A percentile compares a stretch with the other conserved stretches of the same genome.
phyloP scores from a whole-genome alignment of 2,888 invertebrate genomes.

The Melipona beecheii region DNA sequence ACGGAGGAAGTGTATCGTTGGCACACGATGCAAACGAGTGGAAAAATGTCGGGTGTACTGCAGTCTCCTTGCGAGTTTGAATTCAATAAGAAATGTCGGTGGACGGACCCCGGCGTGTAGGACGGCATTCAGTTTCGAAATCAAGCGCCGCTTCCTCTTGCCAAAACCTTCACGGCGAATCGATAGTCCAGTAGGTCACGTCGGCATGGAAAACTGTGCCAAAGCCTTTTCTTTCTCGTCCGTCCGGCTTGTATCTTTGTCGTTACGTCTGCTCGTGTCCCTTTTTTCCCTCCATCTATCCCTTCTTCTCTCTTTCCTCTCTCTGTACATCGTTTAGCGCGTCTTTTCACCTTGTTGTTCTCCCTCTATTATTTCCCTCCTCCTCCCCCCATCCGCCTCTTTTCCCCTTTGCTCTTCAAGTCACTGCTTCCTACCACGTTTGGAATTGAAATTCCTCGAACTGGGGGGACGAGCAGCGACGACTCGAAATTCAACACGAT shows the following conservation, averaged over 20 bases:
- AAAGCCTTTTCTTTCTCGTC: constrained; percentile 71
- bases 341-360: constrained; percentile 26
- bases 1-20: constrained; percentile 14
- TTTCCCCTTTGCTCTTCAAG: neutral
- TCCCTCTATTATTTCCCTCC: neutral
- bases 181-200: constrained; percentile 81
- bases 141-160: constrained; percentile 71
- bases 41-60: constrained; percentile 41
- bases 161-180: constrained; percentile 75
- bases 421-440: neutral
- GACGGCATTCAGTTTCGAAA: constrained; percentile 66
- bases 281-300: neutral
- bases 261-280: constrained; percentile 39
- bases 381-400: neutral
- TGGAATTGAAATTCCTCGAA: constrained; percentile 4
- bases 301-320: neutral
- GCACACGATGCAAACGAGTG: constrained; percentile 45
- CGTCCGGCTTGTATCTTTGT: constrained; percentile 64
- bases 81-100: constrained; percentile 56
- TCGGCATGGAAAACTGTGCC: constrained; percentile 76
- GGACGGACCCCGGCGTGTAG: constrained; percentile 14
- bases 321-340: constrained; percentile 36
- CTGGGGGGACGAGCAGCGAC: neutral
- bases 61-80: constrained; percentile 27
- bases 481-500: neutral